Evolutionary conservation across 2,113 vertebrate species (phyloP), one percentile per base, ranked within the genome.

Genomic region (Ellobius talpinus): DNA sequence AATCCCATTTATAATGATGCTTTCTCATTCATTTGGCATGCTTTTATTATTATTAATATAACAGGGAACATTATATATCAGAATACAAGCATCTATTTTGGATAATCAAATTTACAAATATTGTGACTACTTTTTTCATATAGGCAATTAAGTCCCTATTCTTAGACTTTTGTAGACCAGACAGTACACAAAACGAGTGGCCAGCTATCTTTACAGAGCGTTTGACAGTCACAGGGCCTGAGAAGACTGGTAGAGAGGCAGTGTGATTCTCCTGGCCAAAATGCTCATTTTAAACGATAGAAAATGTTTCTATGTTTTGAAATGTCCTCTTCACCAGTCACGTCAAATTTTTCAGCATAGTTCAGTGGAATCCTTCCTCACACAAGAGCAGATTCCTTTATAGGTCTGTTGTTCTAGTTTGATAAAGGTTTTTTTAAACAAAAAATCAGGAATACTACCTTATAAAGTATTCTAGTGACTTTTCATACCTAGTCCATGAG

Each of bases 91-190:
- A 92, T 96, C 87, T 92, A 97, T 79, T 98, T 74, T 94, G 72
- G 58, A 8, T 97, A 97, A 95, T 87, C 96, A 97, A 98, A 97
- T 90, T 96, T 96, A 98, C 96, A 98, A 97, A 98, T 98, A 97
- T 97, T 97, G 88, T 29, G 23, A 73, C 73, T 93, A 52, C 61
- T 98, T 85, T 95, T 85, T 95, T 96, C 95, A 97, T 95, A 95
- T 0, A 93, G 95, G 93, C 96, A 98, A 97, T 98, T 98, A 98
- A 94, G 81, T 98, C 81, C 90, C 58, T 81, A 92, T 96, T 3
- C 3, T 95, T 93, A 95, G 73, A 82, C 93, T 96, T 93, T 19
- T 73, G 81, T 92, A 55, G 74, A 72, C 95, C 97, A 97, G 93
- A 94, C 96, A 93, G 96, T 94, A 58, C 63, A 45, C 2, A 84